A percentile compares a stretch with the other conserved stretches of the same genome.
phyloP scores from a whole-genome alignment of 2,797 vertebrate genomes.

The Crotalus adamanteus region DNA sequence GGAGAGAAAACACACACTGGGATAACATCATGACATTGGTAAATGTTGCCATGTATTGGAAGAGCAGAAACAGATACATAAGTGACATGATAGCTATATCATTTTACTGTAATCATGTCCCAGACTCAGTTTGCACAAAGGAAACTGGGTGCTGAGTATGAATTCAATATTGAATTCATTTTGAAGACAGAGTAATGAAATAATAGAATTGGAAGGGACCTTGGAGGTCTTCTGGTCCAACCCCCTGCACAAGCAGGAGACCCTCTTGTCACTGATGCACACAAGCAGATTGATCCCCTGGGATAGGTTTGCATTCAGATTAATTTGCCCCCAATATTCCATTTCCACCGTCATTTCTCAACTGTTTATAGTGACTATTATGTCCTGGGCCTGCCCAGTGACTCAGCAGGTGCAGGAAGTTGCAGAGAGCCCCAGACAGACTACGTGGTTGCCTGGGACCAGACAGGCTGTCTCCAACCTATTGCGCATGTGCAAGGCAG shows the following conservation, averaged over 20 bases:
- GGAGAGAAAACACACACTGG: background rate
- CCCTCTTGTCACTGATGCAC: background rate
- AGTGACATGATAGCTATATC: background rate
- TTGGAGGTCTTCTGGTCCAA: background rate
- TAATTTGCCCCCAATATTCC: background rate
- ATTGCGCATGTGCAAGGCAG: too few species aligned
- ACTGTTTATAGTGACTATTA: background rate
- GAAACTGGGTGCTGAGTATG: background rate
- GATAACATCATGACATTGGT: background rate
- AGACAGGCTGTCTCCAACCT: too few species aligned
- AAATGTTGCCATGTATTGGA: background rate
- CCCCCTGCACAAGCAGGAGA: background rate
- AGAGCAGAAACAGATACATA: background rate
- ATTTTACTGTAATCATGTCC: background rate
- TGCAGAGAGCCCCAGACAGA: too few species aligned
- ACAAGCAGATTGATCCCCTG: background rate
- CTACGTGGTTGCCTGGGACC: too few species aligned
- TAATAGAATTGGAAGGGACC: background rate
- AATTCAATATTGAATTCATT: background rate
- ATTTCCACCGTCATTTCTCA: background rate
- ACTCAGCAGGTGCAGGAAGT: too few species aligned
- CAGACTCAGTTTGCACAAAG: background rate
- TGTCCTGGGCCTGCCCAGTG: too few species aligned
- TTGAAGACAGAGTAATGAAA: background rate
- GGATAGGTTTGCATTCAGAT: background rate